Conservation (phyloP, 2,113 vertebrate species). For the Vombatus ursinus region DNA sequence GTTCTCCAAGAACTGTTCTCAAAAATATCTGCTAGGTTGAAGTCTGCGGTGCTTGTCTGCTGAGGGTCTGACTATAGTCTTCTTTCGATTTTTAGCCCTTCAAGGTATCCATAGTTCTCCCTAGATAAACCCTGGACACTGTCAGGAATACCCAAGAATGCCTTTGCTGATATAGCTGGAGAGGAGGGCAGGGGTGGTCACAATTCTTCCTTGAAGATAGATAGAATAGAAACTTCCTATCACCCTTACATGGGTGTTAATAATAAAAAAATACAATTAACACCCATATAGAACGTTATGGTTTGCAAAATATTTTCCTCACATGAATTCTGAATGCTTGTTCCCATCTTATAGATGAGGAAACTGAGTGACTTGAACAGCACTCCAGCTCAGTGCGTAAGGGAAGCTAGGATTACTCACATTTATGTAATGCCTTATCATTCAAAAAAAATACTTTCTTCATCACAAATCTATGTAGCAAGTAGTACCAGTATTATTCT, state of each 20-base stretch:
- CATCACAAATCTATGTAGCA: too few species aligned
- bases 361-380: not conserved
- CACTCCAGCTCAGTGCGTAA: not conserved
- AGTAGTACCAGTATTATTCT: too few species aligned
- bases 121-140: too few species aligned
- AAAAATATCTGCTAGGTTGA: not conserved
- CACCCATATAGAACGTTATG: not conserved
- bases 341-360: not conserved
- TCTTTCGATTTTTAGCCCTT: not conserved
- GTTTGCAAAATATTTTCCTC: not conserved
- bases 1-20: not conserved
- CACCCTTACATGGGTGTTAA: not conserved
- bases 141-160: too few species aligned
- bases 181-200: too few species aligned
- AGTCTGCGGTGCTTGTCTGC: not conserved
- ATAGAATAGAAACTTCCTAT: too few species aligned
- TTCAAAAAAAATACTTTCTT: too few species aligned
- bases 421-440: not conserved
- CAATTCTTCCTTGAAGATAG: too few species aligned
- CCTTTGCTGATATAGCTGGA: too few species aligned
- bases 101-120: not conserved
- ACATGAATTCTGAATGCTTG: not conserved
- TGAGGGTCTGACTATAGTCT: not conserved
- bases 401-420: not conserved
- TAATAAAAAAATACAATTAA: not conserved